Evolutionary conservation across 2,113 vertebrate genomes (phyloP).

Genomic region (Gasterosteus aculeatus): DNA sequence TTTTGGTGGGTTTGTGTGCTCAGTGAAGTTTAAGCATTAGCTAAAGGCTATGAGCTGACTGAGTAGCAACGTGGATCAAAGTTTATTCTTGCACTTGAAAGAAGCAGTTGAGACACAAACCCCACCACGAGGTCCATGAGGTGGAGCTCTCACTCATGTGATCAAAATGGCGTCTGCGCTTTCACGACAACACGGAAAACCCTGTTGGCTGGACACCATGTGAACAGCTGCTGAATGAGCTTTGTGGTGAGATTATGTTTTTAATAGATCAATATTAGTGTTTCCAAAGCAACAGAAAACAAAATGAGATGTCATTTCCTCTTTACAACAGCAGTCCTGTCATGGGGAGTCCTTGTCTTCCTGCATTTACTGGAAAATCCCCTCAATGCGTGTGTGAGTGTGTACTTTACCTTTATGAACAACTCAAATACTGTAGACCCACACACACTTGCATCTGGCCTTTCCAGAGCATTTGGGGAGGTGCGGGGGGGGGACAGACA

Average conservation of each 20-base stretch:
- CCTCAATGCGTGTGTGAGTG: slow-evolving; percentile 10
- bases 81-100: not conserved
- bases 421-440: not conserved
- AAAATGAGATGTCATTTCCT: slow-evolving; percentile 17
- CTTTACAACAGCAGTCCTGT: slow-evolving; percentile 33
- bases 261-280: not conserved
- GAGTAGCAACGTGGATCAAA: not conserved
- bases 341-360: slow-evolving; percentile 51
- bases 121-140: not conserved
- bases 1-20: not conserved
- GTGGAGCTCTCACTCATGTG: not conserved
- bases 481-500: slow-evolving; percentile 64
- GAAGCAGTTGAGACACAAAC: not conserved
- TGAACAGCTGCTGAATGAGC: not conserved
- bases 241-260: not conserved
- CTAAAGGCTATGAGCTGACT: not conserved
- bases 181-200: slow-evolving; percentile 6
- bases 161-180: not conserved
- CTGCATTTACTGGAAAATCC: slow-evolving; percentile 62
- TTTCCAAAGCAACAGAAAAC: not conserved
- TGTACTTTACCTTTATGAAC: slow-evolving; percentile 5
- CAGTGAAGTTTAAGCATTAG: not conserved
- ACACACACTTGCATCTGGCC: slow-evolving; percentile 27
- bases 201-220: not conserved
- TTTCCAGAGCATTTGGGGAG: slow-evolving; percentile 49